A percentile compares a stretch with the other conserved stretches of the same genome.
Evolutionary conservation across 2,888 invertebrate species (phyloP).

Genomic region (Malachius bipustulatus): DNA sequence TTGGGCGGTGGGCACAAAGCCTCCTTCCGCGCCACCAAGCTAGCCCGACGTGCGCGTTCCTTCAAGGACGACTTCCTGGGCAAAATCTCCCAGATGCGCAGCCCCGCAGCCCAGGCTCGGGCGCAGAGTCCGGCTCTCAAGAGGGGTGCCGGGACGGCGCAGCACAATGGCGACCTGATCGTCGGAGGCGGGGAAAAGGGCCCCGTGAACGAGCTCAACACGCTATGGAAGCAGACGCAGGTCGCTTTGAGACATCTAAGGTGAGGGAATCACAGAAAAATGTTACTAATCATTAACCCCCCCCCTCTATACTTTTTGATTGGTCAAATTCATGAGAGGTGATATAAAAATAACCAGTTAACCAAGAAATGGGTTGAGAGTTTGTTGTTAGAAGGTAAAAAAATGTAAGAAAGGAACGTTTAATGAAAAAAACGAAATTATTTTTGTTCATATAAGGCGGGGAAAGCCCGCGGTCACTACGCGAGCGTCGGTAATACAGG

Average conservation of each 20-base stretch:
- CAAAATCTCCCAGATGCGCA: slow-evolving; percentile 81
- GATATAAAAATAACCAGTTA: too few relatives aligned
- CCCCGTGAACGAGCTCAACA: slow-evolving; percentile 29
- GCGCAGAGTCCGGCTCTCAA: slow-evolving; percentile 39
- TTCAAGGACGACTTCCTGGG: slow-evolving; percentile 89
- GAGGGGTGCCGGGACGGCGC: slow-evolving; percentile 28
- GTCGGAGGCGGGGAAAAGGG: slow-evolving; percentile 23
- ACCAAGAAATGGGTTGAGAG: too few relatives aligned
- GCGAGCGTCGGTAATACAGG: too few relatives aligned
- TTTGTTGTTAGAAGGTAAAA: too few relatives aligned
- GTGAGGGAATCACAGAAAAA: slow-evolving; percentile 14
- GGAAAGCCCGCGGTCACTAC: too few relatives aligned
- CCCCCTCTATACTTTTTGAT: too few relatives aligned
- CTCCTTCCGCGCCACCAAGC: slow-evolving; percentile 68
- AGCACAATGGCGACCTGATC: slow-evolving; percentile 25
- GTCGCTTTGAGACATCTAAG: slow-evolving; percentile 74
- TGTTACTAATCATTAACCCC: too few relatives aligned
- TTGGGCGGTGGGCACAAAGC: slow-evolving; percentile 61
- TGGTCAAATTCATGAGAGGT: too few relatives aligned
- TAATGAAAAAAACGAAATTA: too few relatives aligned
- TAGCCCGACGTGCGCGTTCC: slow-evolving; percentile 77
- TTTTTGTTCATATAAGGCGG: too few relatives aligned
- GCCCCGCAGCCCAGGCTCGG: slow-evolving; percentile 42
- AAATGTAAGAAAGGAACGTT: too few relatives aligned
- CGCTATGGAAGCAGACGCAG: slow-evolving; percentile 44